Base-by-base conservation (phyloP, 2,797 vertebrate genomes). In the Oryzias sinensis region DNA sequence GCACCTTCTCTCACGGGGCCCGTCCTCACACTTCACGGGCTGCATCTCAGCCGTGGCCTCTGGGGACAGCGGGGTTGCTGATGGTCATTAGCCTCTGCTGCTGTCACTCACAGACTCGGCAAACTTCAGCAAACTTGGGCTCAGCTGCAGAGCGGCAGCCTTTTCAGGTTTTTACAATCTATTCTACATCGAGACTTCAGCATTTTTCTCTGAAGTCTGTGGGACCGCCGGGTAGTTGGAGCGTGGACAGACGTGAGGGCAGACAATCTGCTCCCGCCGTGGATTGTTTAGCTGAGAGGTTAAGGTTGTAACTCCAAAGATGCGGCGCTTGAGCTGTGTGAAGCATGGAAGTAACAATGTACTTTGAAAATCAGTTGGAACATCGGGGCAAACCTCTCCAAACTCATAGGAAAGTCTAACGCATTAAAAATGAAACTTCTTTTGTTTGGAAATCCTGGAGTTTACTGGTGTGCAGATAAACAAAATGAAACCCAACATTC, bases 261-360 rank as follows among this genome's bases (percentile, higher is more conserved):
- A 67, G 61, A 64, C 59, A 50, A 51, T 63, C 70, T 47, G 17
- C 42, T 76, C 47, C 47, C 40, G 15, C 68, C 51, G 75, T 83
- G 70, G 52, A 84, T 84, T 76, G 83, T 86, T 84, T 70, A 84
- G 66, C 33, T 59, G 43, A 68, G 51, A 68, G 56, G 65, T 75
- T 70, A 65, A 1, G 15, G 44, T 49, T 43, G 15, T n/a, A 49
- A 65, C 77, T 84, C 84, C 79, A 77, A 72, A 82, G 70, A 69
- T 4, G 46, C 14, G 11, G 17, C 17, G 45, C 49, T 48, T 44
- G 51, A 79, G 64, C 15, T 1, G 2, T 17, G 49, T 51, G 51
- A 76, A 14, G 22, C 13, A 20, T 62, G 67, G 70, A 65, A 1
- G 53, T 50, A 42, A 69, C 68, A 70, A 71, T 44, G 49, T 45